These are phyloP conservation scores for Silurus lanzhouensis DNA, from an alignment of 2,797 vertebrate genomes.

Conservation along the genomic window DNA sequence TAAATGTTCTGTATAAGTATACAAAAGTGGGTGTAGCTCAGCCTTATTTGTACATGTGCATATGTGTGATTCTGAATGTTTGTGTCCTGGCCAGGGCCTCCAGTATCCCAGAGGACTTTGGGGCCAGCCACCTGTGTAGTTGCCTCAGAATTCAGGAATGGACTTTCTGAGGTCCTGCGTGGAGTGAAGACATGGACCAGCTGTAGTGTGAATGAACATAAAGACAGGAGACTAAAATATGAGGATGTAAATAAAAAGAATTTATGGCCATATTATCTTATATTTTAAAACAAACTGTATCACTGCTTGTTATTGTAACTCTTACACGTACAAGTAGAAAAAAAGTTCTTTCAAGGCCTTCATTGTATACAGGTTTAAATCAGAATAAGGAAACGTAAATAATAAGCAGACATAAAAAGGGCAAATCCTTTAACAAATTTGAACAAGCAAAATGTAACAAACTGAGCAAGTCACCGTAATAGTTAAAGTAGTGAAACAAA, in stretches of 20 bases:
- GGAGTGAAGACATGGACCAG: constrained; percentile 70
- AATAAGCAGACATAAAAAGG: not conserved
- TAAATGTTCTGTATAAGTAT: constrained; percentile 12
- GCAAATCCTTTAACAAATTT: not conserved
- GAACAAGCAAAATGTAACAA: not conserved
- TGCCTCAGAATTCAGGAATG: constrained; percentile 75
- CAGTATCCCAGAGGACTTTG: constrained; percentile 65
- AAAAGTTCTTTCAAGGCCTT: not conserved
- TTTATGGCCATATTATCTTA: constrained; percentile 51
- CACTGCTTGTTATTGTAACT: not conserved
- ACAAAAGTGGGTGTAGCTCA: not conserved
- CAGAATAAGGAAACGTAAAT: not conserved
- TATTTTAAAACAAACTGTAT: constrained; percentile 14
- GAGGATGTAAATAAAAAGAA: constrained; percentile 36
- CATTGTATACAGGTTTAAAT: not conserved
- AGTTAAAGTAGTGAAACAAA: not conserved
- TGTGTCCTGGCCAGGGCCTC: constrained; percentile 19
- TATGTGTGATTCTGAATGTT: constrained; percentile 11
- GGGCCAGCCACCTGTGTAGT: constrained; percentile 72
- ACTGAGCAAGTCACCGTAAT: not conserved
- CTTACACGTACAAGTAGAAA: not conserved
- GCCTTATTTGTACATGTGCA: not conserved
- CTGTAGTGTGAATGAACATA: constrained; percentile 58
- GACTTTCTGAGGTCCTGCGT: constrained; percentile 58
- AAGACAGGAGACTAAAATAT: constrained; percentile 41